Percentiles rank a stretch among this genome's conserved stretches.
Evolutionary conservation across 2,113 vertebrate genomes (phyloP).

Genomic region (Garra rufa): DNA sequence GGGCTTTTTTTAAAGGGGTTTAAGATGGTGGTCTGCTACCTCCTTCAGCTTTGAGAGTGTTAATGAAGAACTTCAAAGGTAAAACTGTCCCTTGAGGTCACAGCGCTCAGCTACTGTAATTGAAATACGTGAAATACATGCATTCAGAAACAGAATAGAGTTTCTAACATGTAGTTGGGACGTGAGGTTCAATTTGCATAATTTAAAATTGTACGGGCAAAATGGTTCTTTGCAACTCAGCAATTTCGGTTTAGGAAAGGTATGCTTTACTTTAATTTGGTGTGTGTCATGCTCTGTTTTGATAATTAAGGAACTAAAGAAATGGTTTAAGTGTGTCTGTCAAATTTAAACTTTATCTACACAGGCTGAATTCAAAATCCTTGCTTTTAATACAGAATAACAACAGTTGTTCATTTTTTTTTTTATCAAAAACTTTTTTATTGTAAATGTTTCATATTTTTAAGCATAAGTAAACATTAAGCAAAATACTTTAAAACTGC

Average conservation of each 20-base stretch:
- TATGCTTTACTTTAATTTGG: not conserved
- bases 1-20: not conserved
- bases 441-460: not conserved
- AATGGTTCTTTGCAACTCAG: conserved; percentile 21
- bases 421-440: not conserved
- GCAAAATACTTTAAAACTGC: not conserved
- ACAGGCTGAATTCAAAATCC: too few species aligned
- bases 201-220: conserved; percentile 23
- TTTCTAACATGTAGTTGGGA: not conserved
- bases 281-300: not conserved
- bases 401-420: not conserved
- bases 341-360: not conserved
- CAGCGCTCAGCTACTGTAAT: conserved; percentile 17
- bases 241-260: not conserved
- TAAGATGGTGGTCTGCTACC: conserved; percentile 1
- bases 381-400: not conserved
- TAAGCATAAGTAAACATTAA: not conserved
- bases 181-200: conserved; percentile 19
- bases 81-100: conserved; percentile 22
- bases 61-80: conserved; percentile 27
- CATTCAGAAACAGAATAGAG: not conserved
- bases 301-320: not conserved
- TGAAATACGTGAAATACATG: conserved; percentile 29
- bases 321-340: not conserved
- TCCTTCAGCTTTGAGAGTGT: conserved; percentile 15